Evolutionary conservation across 2,888 invertebrate genomes (phyloP).

Genomic region (Eudasyphora cyanicolor): DNA sequence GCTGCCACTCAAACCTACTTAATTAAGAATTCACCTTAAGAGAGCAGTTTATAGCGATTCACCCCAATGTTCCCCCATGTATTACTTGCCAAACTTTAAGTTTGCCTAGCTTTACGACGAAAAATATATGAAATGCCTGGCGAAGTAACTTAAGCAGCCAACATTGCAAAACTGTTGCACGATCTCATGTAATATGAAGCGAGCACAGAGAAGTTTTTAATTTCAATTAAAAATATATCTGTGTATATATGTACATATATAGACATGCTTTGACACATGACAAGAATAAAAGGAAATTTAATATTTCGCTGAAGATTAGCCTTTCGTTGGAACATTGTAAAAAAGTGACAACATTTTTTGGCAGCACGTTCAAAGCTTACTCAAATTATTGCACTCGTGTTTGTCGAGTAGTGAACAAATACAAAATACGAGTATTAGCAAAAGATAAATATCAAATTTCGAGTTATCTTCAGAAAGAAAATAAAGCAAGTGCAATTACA

Average conservation of each 20-base stretch:
- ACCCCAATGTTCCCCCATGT: too few relatives aligned
- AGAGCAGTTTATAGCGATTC: too few relatives aligned
- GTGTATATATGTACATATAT: too few relatives aligned
- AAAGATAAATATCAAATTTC: background rate
- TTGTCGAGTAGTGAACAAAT: conserved; percentile 22
- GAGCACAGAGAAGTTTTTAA: conserved; percentile 53
- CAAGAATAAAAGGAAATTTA: conserved; percentile 50
- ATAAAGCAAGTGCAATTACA: background rate
- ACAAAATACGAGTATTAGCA: background rate
- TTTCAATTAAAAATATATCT: conserved; percentile 52
- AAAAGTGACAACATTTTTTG: conserved; percentile 32
- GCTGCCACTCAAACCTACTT: too few relatives aligned
- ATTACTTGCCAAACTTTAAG: conserved; percentile 17
- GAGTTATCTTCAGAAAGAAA: background rate
- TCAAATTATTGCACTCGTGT: conserved; percentile 30
- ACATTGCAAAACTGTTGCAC: conserved; percentile 38
- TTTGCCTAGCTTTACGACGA: too few relatives aligned
- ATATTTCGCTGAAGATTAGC: conserved; percentile 46
- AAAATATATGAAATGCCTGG: conserved; percentile 4
- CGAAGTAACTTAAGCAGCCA: background rate
- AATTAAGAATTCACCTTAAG: too few relatives aligned
- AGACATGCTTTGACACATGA: background rate
- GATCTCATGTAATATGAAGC: conserved; percentile 41
- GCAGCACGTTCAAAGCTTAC: conserved; percentile 26
- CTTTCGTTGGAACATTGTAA: conserved; percentile 48